Percentiles rank a stretch among this genome's conserved stretches.
Conservation (phyloP, 2,888 invertebrate genomes). For the Orthosia cruda region DNA sequence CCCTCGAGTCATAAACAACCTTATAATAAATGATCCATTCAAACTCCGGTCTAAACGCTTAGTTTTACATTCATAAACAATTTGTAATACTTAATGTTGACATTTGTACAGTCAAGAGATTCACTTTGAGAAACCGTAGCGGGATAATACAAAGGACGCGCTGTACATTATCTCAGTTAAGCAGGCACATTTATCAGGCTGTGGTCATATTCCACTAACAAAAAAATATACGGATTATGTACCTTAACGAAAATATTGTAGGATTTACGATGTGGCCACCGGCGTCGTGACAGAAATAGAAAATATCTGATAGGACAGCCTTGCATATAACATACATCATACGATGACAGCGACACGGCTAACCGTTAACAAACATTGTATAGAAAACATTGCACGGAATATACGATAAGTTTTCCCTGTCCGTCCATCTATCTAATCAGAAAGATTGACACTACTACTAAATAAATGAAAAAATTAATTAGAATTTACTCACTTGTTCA, state of each 20-base stretch:
- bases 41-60: constrained; percentile 54
- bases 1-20: constrained; percentile 37
- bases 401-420: constrained; percentile 44
- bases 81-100: constrained; percentile 69
- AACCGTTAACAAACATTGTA: constrained; percentile 76
- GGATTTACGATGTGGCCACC: constrained; percentile 81
- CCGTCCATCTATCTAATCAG: constrained; percentile 20
- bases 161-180: constrained; percentile 72
- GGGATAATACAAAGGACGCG: constrained; percentile 54
- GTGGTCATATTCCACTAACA: constrained; percentile 79
- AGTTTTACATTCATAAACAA: constrained; percentile 66
- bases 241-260: constrained; percentile 82
- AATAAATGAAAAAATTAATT: constrained; percentile 35
- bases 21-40: constrained; percentile 59
- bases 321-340: constrained; percentile 78
- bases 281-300: constrained; percentile 85
- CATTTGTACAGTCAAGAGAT: constrained; percentile 63
- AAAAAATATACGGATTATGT: constrained; percentile 81
- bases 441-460: constrained; percentile 27
- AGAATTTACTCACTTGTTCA: constrained; percentile 8
- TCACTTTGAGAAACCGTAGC: constrained; percentile 57
- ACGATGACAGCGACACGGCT: constrained; percentile 81
- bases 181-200: constrained; percentile 75
- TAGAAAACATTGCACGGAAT: constrained; percentile 51
- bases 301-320: too few species aligned